Conservation (phyloP, 1,140 invertebrate species). For the Drosophila leontia region DNA sequence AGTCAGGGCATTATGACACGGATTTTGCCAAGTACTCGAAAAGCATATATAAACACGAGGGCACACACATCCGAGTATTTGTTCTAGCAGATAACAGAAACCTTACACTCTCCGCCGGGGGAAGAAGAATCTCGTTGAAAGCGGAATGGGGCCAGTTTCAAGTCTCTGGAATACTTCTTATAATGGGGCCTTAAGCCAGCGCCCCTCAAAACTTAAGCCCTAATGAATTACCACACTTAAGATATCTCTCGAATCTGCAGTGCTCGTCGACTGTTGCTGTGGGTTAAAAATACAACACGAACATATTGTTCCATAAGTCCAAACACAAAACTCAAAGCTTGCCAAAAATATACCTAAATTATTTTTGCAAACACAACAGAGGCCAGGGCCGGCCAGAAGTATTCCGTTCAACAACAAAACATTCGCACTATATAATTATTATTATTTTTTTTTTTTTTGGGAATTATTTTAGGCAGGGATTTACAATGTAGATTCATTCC, state of each 20-base stretch:
- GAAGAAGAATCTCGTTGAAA: conserved; percentile 41
- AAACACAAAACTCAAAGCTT: conserved; percentile 31
- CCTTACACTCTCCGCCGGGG: conserved; percentile 17
- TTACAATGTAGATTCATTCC: background rate
- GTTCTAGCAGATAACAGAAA: conserved; percentile 34
- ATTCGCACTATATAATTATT: conserved; percentile 33
- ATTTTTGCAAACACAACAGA: conserved; percentile 41
- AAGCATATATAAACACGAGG: conserved; percentile 29
- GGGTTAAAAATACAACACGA: conserved; percentile 21
- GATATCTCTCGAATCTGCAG: conserved; percentile 12
- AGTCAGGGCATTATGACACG: conserved; percentile 32
- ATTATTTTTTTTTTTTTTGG: conserved; percentile 1
- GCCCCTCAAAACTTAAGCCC: conserved; percentile 26
- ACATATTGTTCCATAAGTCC: conserved; percentile 20
- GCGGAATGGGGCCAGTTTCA: conserved; percentile 30
- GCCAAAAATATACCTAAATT: conserved; percentile 43
- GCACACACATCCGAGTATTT: conserved; percentile 29
- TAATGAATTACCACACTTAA: conserved; percentile 14
- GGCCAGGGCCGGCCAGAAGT: conserved; percentile 10
- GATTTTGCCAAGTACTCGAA: conserved; percentile 30
- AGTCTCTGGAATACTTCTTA: conserved; percentile 24
- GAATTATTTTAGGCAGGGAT: conserved; percentile 8
- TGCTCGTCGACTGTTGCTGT: conserved; percentile 5
- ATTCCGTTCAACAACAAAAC: conserved; percentile 10
- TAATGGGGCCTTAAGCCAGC: conserved; percentile 30